Base-by-base conservation (phyloP, 2,113 vertebrate species). In the Philantomba maxwellii region DNA sequence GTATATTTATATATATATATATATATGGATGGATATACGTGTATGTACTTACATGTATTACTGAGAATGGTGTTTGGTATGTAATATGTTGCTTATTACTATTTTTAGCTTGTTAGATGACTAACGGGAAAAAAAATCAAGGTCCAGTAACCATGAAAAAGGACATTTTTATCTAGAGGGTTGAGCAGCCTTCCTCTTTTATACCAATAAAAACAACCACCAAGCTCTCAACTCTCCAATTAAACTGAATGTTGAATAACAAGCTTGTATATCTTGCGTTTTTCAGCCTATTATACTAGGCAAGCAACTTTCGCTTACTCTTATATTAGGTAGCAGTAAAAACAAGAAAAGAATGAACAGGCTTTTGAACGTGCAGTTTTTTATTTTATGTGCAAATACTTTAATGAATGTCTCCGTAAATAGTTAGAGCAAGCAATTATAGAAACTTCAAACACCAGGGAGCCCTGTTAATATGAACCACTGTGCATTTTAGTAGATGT, bases 301-400 rank as follows among this genome's bases (percentile, higher is more conserved):
- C 96, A 94, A 95, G 55, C 92, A 89, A 87, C 93, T 97, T 92
- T 91, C 36, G 17, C 83, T 96, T 64, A 80, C 64, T 87, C 55
- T 81, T 96, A 87, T 94, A 95, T 93, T 87, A 89, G 73, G 78
- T 66, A 93, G 93, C 89, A 97, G 53, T 97, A 93, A 97, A 97
- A 97, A 87, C 83, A 92, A 93, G 91, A 85, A 93, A 93, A 93
- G 90, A 51, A 64, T 25, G 47, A 95, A 64, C 55, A 55, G 55
- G 58, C 62, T 93, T 94, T 96, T 95, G 96, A 95, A 97, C 91
- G 70, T 62, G 49, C 4, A 87, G 36, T 58, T 62, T 84, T 85
- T 96, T 85, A 81, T 93, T 97, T 92, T 97, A 95, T 87, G 89
- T 97, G 93, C 47, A 88, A 83, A 80, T 43, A 58, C 93, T 97